These are phyloP conservation scores for Brachyhypopomus occidentalis DNA, from an alignment of 2,113 vertebrate species.

Conservation along the genomic window DNA sequence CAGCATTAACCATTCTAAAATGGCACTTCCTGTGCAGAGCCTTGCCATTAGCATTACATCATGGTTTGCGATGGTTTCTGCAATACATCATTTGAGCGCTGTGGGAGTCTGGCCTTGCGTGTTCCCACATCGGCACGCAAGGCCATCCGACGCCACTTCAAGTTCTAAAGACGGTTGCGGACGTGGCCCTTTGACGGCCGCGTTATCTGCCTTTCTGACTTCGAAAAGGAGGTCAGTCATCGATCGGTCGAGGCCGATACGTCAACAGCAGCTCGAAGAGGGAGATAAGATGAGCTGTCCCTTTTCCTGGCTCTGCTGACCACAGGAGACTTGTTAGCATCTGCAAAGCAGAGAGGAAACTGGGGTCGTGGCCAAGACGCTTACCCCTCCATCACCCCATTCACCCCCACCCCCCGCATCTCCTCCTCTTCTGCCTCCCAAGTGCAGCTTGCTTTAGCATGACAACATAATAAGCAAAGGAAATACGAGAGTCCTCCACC, in stretches of 20 bases:
- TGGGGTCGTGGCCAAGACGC: not conserved
- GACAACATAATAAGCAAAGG: slow-evolving; percentile 20
- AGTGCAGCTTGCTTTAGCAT: not conserved
- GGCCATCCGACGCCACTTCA: slow-evolving; percentile 18
- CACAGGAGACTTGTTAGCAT: slow-evolving; percentile 27
- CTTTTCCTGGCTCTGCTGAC: not conserved
- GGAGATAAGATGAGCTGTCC: slow-evolving; percentile 21
- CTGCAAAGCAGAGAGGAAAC: not conserved
- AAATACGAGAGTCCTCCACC: slow-evolving; percentile 16
- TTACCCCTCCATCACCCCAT: too few species aligned
- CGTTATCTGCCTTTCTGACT: slow-evolving; percentile 20
- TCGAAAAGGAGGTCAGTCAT: not conserved
- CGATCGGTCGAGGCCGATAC: not conserved
- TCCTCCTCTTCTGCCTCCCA: not conserved
- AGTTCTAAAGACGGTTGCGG: slow-evolving; percentile 10
- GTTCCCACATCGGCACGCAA: not conserved
- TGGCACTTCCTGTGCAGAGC: not conserved
- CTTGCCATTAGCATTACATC: not conserved
- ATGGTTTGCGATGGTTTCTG: slow-evolving; percentile 2
- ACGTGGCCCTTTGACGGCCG: slow-evolving; percentile 14
- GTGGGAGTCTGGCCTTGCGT: not conserved
- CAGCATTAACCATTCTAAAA: not conserved
- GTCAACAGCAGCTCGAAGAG: slow-evolving; percentile 17
- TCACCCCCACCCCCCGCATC: too few species aligned
- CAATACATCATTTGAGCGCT: not conserved